A percentile compares a stretch with the other conserved stretches of the same genome.
These are phyloP conservation scores for Puffinus mauretanicus DNA, from an alignment of 2,113 vertebrate genomes.

Conservation along the genomic window DNA sequence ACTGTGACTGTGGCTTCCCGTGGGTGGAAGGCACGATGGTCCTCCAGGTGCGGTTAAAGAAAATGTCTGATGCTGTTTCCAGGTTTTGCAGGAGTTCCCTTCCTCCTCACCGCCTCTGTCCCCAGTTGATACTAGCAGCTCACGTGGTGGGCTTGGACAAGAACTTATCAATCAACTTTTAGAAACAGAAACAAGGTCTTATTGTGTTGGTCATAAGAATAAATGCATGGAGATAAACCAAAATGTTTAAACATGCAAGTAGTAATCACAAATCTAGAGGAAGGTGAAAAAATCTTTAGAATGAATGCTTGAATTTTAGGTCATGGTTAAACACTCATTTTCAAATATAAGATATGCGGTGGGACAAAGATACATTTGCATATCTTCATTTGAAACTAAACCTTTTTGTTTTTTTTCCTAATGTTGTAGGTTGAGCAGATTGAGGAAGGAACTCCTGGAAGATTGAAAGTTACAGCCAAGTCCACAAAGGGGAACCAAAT, in stretches of 20 bases:
- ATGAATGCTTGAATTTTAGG: background rate
- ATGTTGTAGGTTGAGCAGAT: conserved; percentile 76
- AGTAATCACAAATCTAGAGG: background rate
- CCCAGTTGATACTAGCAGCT: background rate
- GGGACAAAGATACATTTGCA: background rate
- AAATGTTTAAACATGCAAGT: background rate
- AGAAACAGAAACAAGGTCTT: background rate
- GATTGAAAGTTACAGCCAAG: conserved; percentile 72
- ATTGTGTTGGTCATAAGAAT: background rate
- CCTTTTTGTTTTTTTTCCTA: background rate
- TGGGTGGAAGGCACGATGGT: background rate
- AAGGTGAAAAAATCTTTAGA: background rate
- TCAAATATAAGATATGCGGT: background rate
- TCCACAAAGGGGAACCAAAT: conserved; percentile 53
- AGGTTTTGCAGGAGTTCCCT: background rate
- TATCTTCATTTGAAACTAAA: background rate
- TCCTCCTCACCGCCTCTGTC: background rate
- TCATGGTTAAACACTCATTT: background rate
- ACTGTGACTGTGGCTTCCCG: background rate
- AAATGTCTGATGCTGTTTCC: background rate
- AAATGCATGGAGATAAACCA: background rate
- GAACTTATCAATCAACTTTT: background rate
- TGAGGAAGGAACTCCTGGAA: conserved; percentile 74
- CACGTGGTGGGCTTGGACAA: background rate
- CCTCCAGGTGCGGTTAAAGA: background rate